Percentiles rank a stretch among this genome's conserved stretches.
Evolutionary conservation across 37 sponge, comb jelly and placozoan species (phyloP).

Genomic region (Axinella damicornis): DNA sequence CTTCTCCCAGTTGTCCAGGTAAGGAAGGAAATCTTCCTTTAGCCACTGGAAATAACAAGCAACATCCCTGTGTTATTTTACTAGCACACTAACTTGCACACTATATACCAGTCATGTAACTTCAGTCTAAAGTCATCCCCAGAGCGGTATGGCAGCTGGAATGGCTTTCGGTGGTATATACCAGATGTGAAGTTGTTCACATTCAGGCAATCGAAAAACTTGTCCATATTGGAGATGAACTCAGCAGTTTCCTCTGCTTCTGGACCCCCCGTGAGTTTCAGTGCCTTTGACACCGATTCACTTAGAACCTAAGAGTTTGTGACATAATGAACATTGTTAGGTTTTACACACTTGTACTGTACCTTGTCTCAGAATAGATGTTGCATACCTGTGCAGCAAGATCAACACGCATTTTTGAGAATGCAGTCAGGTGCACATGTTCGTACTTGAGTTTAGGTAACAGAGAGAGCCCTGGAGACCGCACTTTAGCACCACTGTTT

Average conservation of each 20-base stretch:
- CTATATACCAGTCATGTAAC: not conserved
- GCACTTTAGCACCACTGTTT: too few species aligned
- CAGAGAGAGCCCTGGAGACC: too few species aligned
- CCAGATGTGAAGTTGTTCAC: conserved; percentile 15
- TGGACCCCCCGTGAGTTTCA: conserved; percentile 2
- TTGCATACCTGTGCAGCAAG: too few species aligned
- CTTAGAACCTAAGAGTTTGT: conserved; percentile 56
- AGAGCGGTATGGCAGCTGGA: conserved; percentile 30
- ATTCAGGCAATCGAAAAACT: conserved; percentile 53
- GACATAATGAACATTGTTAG: too few species aligned
- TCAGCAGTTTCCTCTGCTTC: conserved; percentile 35
- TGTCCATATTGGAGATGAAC: conserved; percentile 17
- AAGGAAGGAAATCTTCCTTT: conserved; percentile 34
- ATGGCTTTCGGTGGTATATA: conserved; percentile 15
- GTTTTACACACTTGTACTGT: too few species aligned
- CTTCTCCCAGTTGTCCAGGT: conserved; percentile 8
- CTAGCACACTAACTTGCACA: too few species aligned
- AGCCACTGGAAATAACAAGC: conserved; percentile 16
- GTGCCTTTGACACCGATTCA: conserved; percentile 14
- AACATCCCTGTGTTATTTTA: too few species aligned
- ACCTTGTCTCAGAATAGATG: too few species aligned
- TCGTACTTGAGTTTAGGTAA: too few species aligned
- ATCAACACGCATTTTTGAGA: too few species aligned
- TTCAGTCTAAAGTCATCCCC: conserved; percentile 33
- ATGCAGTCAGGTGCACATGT: too few species aligned